Percentiles rank a stretch among this genome's conserved stretches.
These are phyloP conservation scores for Glaucidium brasilianum DNA, from an alignment of 2,113 vertebrate genomes.

Conservation along the genomic window DNA sequence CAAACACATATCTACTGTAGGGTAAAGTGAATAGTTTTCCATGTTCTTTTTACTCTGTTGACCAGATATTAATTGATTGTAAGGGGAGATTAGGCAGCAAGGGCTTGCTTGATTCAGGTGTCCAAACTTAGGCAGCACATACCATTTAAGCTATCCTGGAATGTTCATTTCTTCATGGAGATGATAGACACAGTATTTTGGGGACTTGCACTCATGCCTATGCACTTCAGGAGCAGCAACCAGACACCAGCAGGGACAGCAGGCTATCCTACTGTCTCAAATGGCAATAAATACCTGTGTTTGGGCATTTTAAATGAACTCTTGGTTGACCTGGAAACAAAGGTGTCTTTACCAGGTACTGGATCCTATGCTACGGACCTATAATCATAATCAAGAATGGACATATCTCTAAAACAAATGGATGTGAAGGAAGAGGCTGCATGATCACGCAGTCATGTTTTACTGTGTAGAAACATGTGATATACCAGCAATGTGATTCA, in stretches of 20 bases:
- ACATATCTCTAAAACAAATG: background rate
- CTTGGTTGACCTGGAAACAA: background rate
- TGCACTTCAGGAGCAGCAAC: background rate
- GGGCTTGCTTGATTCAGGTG: background rate
- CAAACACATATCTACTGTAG: fast-evolving
- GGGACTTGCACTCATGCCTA: background rate
- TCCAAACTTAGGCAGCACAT: background rate
- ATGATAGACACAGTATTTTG: background rate
- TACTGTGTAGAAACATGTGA: background rate
- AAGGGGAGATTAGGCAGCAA: background rate
- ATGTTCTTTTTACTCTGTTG: background rate
- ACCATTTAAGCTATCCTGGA: background rate
- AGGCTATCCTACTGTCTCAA: background rate
- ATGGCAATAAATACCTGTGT: background rate
- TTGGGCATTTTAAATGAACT: background rate
- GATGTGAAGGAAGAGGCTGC: background rate
- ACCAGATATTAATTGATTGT: background rate
- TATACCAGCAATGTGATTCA: background rate
- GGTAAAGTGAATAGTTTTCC: background rate
- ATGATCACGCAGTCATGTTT: background rate
- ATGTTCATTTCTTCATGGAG: background rate
- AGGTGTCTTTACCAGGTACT: background rate
- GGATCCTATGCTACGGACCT: background rate
- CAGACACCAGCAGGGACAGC: background rate
- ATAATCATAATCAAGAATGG: background rate